phyloP scores from a whole-genome alignment of 2,888 invertebrate species.

The Archaeoteleia sp. region DNA sequence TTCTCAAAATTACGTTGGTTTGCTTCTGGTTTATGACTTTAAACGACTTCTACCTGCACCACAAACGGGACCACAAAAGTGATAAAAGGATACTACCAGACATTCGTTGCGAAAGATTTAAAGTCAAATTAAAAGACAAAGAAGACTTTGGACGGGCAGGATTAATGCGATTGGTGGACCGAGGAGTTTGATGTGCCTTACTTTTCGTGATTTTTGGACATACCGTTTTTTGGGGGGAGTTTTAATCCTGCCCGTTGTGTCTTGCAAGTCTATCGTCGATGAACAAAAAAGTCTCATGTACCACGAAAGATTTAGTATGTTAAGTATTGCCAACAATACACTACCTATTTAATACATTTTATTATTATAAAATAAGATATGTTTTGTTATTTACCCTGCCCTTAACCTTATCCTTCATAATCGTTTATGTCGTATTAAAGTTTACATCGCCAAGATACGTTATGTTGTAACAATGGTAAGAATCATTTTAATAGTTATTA shows the following conservation, averaged over 20 bases:
- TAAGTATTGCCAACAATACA: constrained; percentile 72
- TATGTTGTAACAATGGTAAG: no score
- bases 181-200: no score
- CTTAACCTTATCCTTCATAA: not conserved
- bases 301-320: constrained; percentile 68
- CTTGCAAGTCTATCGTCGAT: constrained; percentile 8
- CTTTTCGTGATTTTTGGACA: no score
- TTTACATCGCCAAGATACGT: no score
- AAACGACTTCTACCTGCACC: constrained; percentile 66
- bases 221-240: constrained; percentile 12
- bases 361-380: constrained; percentile 69
- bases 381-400: constrained; percentile 25
- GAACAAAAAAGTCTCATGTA: constrained; percentile 67
- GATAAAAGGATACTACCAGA: constrained; percentile 66
- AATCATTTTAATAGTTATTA: no score
- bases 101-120: constrained; percentile 62
- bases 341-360: constrained; percentile 74
- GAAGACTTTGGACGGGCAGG: no score
- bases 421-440: not conserved
- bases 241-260: constrained; percentile 26
- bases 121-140: constrained; percentile 57
- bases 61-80: constrained; percentile 71
- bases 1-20: constrained; percentile 12
- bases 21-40: constrained; percentile 28
- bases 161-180: no score